Base-by-base conservation (phyloP, 2,888 invertebrate species). In the Meghimatium bilineatum region DNA sequence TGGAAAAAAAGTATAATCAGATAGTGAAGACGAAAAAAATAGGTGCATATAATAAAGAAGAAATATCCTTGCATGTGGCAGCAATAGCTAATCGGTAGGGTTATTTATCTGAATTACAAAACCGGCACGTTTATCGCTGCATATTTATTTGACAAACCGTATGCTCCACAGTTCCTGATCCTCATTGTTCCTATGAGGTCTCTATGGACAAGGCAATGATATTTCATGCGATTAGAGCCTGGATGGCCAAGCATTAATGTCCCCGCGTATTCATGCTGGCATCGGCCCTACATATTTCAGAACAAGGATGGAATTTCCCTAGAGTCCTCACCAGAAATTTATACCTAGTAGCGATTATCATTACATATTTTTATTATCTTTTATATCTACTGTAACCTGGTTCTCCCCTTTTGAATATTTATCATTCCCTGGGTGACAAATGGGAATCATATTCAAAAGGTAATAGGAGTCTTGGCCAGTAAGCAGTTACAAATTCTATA, bases 301-400 rank as follows among this genome's bases (percentile, higher is more conserved):
- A 75, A 49, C 29, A 5, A 26, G 69, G 32, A 17, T 36, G 67
- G n/a, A 77, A 82, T 76, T 82, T 82, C 76, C 82, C 82, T 1
- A 14, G 69, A 36, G 82, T 32, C 6, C 66, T 12, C 29, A 56
- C 69, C 49, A 52, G 67, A 77, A 81, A 81, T 77, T 63, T 69
- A 80, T 63, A 82, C 82, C 67, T 77, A 82, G 77, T 77, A 69
- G 44, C 82, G 82, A 74, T 82, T 75, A 82, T 49, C 74, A 67
- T 69, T 69, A 52, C 52, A 66, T 32, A 36, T 82, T 71, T 82
- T 69, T 56, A 26, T 38, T 29, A 29, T 38, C 63, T 63, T 71
- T 56, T 71, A 71, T 71, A 69, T 80, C 71, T 56, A 80, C 80
- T 49, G n/a, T 29, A 67, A 34, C 44, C 44, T 29, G 32, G 29